phyloP scores from a whole-genome alignment of 2,797 vertebrate species.

The Pantherophis alleghaniensis region DNA sequence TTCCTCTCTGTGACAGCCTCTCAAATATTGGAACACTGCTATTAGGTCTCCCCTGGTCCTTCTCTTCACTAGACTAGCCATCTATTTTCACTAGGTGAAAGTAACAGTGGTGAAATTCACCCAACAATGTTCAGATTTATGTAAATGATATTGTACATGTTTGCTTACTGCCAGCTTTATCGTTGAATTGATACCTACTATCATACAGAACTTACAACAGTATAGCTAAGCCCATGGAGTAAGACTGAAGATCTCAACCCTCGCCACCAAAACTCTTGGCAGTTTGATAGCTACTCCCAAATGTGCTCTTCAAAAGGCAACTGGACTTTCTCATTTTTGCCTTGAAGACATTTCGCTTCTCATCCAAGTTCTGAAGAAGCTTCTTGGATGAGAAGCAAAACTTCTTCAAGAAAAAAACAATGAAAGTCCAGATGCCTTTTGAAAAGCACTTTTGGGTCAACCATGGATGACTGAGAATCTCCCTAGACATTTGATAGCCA shows the following conservation, averaged over 20 bases:
- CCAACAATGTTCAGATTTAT: background rate
- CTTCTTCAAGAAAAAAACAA: background rate
- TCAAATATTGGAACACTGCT: no score
- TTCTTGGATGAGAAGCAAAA: background rate
- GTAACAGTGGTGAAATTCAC: background rate
- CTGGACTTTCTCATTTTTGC: background rate
- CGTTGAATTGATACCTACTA: accelerated
- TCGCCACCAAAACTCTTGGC: background rate
- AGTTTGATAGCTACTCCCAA: background rate
- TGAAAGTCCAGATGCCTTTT: background rate
- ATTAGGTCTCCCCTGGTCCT: no score
- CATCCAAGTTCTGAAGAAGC: background rate
- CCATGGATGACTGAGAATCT: background rate
- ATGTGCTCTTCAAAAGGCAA: background rate
- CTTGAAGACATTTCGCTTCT: background rate
- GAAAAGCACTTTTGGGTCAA: background rate
- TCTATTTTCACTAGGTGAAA: background rate
- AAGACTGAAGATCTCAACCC: background rate
- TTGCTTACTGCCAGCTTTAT: background rate
- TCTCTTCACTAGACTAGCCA: no score
- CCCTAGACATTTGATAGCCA: background rate
- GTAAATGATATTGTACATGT: background rate
- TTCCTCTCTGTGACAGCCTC: no score
- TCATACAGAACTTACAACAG: background rate
- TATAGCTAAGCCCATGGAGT: background rate